Base-by-base conservation (phyloP, 1,140 invertebrate species). In the Catajapyx aquilonaris region DNA sequence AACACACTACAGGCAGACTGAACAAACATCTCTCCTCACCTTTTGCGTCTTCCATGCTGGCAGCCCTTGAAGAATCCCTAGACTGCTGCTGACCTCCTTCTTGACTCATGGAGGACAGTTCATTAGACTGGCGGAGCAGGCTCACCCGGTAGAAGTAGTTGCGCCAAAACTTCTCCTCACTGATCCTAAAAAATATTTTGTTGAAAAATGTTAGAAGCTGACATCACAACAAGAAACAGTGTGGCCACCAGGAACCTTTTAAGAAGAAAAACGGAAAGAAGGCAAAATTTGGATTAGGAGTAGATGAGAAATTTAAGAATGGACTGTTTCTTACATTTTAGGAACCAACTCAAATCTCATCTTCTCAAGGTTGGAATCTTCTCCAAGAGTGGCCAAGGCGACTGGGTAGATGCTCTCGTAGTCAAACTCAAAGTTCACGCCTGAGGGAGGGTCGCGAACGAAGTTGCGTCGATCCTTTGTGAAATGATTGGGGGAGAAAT, bases 131-230 rank as follows among this genome's bases (percentile, higher is more conserved):
- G 53, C 90, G 88, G 50, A 98, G 86, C 20, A 99, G 72, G 45
- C 85, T 93, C 41, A 98, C 84, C 53, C 93, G 81, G 64, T 99
- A 99, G 65, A 97, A 97, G 59, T 98, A 99, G 65, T 98, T 99
- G 49, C 87, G 73, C 94, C 93, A 99, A 64, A 99, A 98, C 52
- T 81, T 81, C 61, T 96, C 90, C 65, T 98, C 94, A 51, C 76
- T 88, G 50, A 97, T 85, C 52, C 90, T 95, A 59, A 33, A 66
- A 55, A 45, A 42, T 20, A n/a, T n/a, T n/a, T n/a, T n/a, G n/a
- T n/a, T n/a, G n/a, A n/a, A n/a, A n/a, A n/a, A n/a, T n/a, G n/a
- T n/a, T n/a, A n/a, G n/a, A n/a, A n/a, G n/a, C n/a, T n/a, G n/a
- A n/a, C n/a, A n/a, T n/a, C n/a, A n/a, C n/a, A 42, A 7, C 33